phyloP scores from a whole-genome alignment of 2,113 vertebrate genomes.

The Atlantisia rogersi region DNA sequence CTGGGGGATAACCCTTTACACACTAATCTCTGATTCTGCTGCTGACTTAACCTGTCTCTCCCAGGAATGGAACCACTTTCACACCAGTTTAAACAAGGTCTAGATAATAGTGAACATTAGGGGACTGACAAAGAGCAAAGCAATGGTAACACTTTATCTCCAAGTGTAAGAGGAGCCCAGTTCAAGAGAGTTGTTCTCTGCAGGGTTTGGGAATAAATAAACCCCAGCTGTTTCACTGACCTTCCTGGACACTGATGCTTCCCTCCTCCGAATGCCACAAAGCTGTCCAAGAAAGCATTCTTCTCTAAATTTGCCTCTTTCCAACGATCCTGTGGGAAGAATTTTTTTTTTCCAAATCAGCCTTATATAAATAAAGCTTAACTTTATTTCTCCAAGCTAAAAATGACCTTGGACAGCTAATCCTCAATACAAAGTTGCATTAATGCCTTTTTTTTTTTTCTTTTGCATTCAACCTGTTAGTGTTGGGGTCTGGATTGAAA shows the following conservation, averaged over 20 bases:
- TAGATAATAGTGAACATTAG: neutral
- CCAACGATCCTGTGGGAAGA: conserved; percentile 91
- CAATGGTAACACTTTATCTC: conserved; percentile 9
- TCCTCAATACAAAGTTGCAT: conserved; percentile 59
- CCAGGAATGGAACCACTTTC: neutral
- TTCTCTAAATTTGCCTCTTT: conserved; percentile 88
- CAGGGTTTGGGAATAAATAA: conserved; percentile 54
- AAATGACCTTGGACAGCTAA: conserved; percentile 76
- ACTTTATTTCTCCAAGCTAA: conserved; percentile 77
- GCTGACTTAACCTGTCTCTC: neutral
- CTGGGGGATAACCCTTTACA: neutral
- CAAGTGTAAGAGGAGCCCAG: conserved; percentile 7
- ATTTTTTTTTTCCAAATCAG: conserved; percentile 73
- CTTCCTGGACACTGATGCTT: conserved; percentile 88
- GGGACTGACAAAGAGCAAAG: neutral
- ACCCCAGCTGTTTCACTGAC: conserved; percentile 79
- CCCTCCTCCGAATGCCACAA: conserved; percentile 85
- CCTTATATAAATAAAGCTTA: conserved; percentile 79
- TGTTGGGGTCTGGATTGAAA: conserved; percentile 16
- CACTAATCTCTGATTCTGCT: neutral
- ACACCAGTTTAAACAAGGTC: neutral
- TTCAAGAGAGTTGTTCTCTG: neutral
- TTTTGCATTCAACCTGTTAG: conserved; percentile 62
- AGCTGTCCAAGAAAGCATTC: conserved; percentile 85
- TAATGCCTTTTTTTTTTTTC: conserved; percentile 2